phyloP scores from a whole-genome alignment of 2,797 vertebrate species.

The Acrossocheilus fasciatus region DNA sequence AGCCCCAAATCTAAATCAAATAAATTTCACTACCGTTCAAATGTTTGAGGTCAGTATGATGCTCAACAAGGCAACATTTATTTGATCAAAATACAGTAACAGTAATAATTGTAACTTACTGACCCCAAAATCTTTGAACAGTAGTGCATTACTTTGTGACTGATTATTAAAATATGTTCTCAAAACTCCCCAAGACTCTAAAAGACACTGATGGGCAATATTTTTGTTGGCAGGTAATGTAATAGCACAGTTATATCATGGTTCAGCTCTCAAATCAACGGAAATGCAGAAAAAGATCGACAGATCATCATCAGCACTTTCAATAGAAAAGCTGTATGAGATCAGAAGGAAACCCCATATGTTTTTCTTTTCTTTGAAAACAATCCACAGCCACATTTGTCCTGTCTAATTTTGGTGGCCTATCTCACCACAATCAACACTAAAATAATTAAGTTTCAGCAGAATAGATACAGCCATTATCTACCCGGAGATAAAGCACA shows the following conservation, averaged over 20 bases:
- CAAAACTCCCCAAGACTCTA: not conserved
- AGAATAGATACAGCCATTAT: slow-evolving; percentile 1
- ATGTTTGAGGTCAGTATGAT: not conserved
- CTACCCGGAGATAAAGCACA: slow-evolving; percentile 37
- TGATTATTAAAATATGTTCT: not conserved
- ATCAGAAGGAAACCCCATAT: not conserved
- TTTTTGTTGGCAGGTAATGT: not conserved
- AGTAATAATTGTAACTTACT: not conserved
- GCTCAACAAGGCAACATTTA: not conserved
- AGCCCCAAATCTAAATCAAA: not conserved
- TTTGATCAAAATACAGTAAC: not conserved
- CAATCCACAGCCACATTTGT: slow-evolving; percentile 1
- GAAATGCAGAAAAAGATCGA: not conserved
- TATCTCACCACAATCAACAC: not conserved
- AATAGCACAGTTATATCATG: not conserved
- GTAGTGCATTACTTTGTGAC: too few species aligned
- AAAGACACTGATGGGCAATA: not conserved
- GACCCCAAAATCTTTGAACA: not conserved
- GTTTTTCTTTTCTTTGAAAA: not conserved
- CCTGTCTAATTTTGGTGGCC: not conserved
- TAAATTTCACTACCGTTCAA: not conserved
- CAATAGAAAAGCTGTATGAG: not conserved
- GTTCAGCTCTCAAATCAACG: not conserved
- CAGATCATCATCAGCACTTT: not conserved
- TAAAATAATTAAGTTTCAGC: not conserved